phyloP scores from a whole-genome alignment of 2,797 vertebrate genomes.

The Spinus olivaceus region DNA sequence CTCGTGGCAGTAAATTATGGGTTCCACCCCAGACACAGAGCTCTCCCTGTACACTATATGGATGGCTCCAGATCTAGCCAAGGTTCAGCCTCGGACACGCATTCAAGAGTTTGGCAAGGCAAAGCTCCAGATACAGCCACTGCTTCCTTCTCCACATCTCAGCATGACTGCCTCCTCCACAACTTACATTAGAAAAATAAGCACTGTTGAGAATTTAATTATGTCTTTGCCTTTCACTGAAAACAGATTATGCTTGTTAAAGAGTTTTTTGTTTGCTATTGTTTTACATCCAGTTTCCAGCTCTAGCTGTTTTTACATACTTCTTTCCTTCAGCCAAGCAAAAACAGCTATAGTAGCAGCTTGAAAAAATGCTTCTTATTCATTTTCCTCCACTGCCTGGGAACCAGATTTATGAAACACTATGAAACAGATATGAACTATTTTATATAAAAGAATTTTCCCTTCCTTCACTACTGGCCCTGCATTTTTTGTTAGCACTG shows the following conservation, averaged over 20 bases:
- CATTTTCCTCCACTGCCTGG: constrained; percentile 2
- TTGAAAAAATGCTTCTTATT: neutral
- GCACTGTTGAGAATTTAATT: neutral
- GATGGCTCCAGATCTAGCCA: neutral
- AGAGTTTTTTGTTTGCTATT: constrained; percentile 22
- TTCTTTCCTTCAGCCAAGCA: constrained; percentile 16
- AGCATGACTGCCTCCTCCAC: constrained; percentile 5
- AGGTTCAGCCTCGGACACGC: fast-evolving
- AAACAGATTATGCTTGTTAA: constrained; percentile 29
- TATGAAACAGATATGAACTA: constrained; percentile 36
- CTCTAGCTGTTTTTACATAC: neutral
- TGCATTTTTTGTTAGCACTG: constrained; percentile 31
- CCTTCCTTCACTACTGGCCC: neutral
- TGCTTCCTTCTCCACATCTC: neutral
- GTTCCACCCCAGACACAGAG: neutral
- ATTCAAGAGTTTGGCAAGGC: neutral
- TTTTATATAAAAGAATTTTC: constrained; percentile 21
- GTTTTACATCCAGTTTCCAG: constrained; percentile 23
- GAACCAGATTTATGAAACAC: constrained; percentile 48
- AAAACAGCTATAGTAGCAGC: neutral
- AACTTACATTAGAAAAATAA: constrained; percentile 15
- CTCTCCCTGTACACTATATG: neutral
- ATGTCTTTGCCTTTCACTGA: constrained; percentile 20
- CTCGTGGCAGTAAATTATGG: neutral
- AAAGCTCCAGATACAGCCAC: neutral